Percentiles rank a stretch among this genome's conserved stretches.
These are phyloP conservation scores for Scaptomyza cyrtandrae DNA, from an alignment of 2,888 invertebrate genomes.

Conservation along the genomic window DNA sequence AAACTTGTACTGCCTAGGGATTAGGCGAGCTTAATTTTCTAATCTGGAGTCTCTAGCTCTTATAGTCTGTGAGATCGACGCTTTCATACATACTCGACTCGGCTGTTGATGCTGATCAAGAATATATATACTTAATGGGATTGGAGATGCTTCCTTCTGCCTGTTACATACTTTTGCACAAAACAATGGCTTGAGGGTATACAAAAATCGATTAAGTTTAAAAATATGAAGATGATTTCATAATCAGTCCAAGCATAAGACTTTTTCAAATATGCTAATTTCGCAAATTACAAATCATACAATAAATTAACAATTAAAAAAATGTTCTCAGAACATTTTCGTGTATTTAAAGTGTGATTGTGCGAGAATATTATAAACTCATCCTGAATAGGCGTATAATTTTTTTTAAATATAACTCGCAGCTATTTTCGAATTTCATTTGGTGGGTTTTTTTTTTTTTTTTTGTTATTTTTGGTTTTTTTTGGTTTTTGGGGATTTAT, in stretches of 20 bases:
- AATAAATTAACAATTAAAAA: constrained; percentile 1
- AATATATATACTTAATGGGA: no score
- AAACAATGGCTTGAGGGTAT: no score
- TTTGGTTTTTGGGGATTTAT: constrained; percentile 4
- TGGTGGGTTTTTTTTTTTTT: neutral
- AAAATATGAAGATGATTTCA: neutral
- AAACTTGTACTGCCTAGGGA: no score
- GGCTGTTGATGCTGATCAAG: no score
- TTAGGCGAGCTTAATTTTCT: no score
- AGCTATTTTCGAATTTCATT: constrained; percentile 12
- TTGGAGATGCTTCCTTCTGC: no score
- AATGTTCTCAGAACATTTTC: neutral
- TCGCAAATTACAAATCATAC: neutral
- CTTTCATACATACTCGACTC: no score
- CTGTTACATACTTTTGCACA: no score
- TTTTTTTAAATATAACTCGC: constrained; percentile 3
- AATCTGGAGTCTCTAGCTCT: no score
- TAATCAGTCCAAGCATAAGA: neutral
- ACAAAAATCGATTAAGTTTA: neutral
- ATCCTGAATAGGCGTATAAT: constrained; percentile 7
- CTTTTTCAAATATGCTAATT: neutral
- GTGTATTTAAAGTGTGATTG: neutral
- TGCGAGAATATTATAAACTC: constrained; percentile 3
- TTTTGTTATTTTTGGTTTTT: constrained; percentile 1
- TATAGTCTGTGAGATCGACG: no score